A percentile compares a stretch with the other conserved stretches of the same genome.
These are phyloP conservation scores for Psittacula echo DNA, from an alignment of 2,797 vertebrate genomes.

Conservation along the genomic window DNA sequence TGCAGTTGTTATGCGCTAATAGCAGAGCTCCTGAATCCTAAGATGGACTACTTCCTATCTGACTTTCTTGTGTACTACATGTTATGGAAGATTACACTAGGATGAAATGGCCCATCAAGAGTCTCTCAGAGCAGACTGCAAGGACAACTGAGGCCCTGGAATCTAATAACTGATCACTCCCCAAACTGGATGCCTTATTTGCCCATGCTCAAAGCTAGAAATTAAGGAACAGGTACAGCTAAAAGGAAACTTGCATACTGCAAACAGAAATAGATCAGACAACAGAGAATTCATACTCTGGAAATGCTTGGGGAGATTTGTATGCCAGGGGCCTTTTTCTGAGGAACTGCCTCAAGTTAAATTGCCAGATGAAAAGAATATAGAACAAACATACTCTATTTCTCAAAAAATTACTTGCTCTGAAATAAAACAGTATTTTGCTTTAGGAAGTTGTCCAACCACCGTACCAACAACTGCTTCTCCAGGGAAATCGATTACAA, in stretches of 20 bases:
- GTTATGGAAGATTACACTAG: neutral
- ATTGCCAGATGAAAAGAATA: neutral
- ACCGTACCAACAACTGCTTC: neutral
- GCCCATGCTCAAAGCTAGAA: neutral
- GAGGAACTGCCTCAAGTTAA: neutral
- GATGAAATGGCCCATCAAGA: neutral
- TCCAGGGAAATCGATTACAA: neutral
- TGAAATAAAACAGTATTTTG: neutral
- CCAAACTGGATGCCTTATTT: neutral
- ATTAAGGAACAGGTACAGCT: neutral
- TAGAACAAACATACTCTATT: neutral
- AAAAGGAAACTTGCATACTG: neutral
- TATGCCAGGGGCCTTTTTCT: neutral
- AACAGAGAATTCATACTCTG: neutral
- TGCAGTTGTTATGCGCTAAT: rapidly evolving
- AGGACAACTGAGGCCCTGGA: neutral
- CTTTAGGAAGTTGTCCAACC: neutral
- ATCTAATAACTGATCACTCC: neutral
- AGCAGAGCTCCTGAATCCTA: neutral
- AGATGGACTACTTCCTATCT: neutral
- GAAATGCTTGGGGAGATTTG: neutral
- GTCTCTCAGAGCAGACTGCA: neutral
- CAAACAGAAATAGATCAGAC: neutral
- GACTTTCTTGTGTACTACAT: neutral
- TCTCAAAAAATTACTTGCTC: neutral